phyloP scores from a whole-genome alignment of 2,888 invertebrate genomes.

The Metallyticus violacea region DNA sequence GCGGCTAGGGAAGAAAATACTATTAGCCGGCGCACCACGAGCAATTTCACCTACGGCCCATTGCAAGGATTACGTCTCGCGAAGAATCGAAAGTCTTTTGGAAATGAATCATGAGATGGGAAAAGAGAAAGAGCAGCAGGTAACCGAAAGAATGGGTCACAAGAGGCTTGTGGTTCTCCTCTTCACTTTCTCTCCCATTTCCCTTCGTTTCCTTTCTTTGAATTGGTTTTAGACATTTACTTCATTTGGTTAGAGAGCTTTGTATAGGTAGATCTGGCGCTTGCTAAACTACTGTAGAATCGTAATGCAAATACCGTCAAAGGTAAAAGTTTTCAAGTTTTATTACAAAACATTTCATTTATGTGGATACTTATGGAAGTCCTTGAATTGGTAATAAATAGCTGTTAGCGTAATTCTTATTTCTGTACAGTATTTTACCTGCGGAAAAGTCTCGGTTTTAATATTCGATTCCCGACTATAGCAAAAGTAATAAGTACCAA shows the following conservation, averaged over 20 bases:
- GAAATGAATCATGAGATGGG: slow-evolving; percentile 16
- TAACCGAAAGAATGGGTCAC: neutral
- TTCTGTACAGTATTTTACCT: too few relatives aligned
- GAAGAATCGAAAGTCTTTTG: slow-evolving; percentile 9
- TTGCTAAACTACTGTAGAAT: too few relatives aligned
- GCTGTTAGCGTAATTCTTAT: too few relatives aligned
- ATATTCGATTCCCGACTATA: too few relatives aligned
- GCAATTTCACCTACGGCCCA: neutral
- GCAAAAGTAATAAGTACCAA: too few relatives aligned
- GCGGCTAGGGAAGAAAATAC: neutral
- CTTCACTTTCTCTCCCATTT: neutral
- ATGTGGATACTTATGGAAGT: too few relatives aligned
- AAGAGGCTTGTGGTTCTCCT: neutral
- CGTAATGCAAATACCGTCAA: too few relatives aligned
- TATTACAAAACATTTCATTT: too few relatives aligned
- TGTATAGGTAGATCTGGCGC: too few relatives aligned
- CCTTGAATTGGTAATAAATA: too few relatives aligned
- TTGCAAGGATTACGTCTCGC: slow-evolving; percentile 2
- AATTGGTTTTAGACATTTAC: neutral
- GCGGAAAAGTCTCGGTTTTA: too few relatives aligned
- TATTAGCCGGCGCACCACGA: neutral
- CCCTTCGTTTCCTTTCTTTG: neutral
- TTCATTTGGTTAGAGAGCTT: neutral
- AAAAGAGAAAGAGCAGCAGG: neutral
- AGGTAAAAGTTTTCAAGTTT: too few relatives aligned